These are phyloP conservation scores for Noctua pronuba DNA, from an alignment of 2,888 invertebrate genomes.

Conservation along the genomic window DNA sequence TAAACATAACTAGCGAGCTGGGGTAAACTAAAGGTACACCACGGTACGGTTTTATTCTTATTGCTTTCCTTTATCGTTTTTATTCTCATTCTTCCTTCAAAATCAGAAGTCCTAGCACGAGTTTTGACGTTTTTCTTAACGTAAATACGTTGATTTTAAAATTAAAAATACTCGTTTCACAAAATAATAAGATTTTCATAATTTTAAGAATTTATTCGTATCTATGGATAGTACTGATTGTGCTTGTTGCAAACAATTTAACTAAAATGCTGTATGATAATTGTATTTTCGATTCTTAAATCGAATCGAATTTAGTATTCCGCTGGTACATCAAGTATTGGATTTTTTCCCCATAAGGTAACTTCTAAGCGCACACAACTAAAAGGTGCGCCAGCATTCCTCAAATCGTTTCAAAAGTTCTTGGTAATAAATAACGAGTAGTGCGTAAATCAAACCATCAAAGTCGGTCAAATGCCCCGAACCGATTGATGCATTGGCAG, in stretches of 20 bases:
- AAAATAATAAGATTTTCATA: too few species aligned
- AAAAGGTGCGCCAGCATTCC: constrained; percentile 34
- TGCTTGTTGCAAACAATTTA: background rate
- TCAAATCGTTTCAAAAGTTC: constrained; percentile 41
- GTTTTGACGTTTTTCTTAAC: too few species aligned
- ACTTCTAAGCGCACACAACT: background rate
- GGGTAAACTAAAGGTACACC: background rate
- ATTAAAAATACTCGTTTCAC: too few species aligned
- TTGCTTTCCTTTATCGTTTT: too few species aligned
- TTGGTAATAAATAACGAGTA: constrained; percentile 30
- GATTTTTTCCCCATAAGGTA: background rate
- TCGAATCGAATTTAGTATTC: background rate
- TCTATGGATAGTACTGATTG: background rate
- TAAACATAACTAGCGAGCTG: background rate
- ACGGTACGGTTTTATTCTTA: too few species aligned
- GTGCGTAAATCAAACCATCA: constrained; percentile 32
- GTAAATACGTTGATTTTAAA: too few species aligned
- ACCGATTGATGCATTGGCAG: constrained; percentile 22
- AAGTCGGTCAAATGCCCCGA: constrained; percentile 34
- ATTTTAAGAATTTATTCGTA: too few species aligned
- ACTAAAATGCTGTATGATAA: too few species aligned
- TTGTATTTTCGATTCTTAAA: too few species aligned
- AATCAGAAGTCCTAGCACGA: background rate
- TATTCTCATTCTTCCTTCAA: too few species aligned
- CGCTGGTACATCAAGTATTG: background rate